Percentiles rank a stretch among this genome's conserved stretches.
Conservation (phyloP, 92 coral and sea anemone genomes). For the Actinernus sp. region DNA sequence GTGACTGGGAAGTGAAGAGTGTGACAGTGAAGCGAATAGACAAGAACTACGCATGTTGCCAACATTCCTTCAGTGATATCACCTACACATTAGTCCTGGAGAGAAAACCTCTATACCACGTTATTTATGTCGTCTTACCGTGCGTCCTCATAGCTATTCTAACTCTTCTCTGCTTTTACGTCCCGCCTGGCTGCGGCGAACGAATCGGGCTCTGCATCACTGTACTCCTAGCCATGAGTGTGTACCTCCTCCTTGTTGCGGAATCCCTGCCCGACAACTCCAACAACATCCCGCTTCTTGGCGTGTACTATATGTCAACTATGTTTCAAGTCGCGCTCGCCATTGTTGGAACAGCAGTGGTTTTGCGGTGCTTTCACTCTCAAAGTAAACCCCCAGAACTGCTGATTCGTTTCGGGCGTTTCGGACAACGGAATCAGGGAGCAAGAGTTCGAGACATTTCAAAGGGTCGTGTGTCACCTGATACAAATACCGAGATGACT, state of each 20-base stretch:
- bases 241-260: conserved; percentile 9
- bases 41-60: conserved; percentile 11
- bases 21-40: not conserved
- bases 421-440: not conserved
- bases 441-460: not conserved
- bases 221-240: conserved; percentile 26
- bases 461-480: not conserved
- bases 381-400: not conserved
- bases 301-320: conserved; percentile 5
- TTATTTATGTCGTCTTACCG: conserved; percentile 12
- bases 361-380: conserved; percentile 12
- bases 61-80: conserved; percentile 4
- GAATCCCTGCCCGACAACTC: conserved; percentile 12
- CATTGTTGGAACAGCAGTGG: conserved; percentile 28
- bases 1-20: conserved; percentile 16
- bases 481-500: not conserved
- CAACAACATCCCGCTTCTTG: conserved; percentile 11
- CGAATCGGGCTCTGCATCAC: conserved; percentile 26
- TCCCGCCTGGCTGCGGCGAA: conserved; percentile 19
- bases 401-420: not conserved
- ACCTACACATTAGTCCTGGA: conserved; percentile 4
- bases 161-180: conserved; percentile 10
- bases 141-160: conserved; percentile 12
- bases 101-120: conserved; percentile 24
- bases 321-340: conserved; percentile 4